phyloP scores from a whole-genome alignment of 2,113 vertebrate species.

The Aegypius monachus region DNA sequence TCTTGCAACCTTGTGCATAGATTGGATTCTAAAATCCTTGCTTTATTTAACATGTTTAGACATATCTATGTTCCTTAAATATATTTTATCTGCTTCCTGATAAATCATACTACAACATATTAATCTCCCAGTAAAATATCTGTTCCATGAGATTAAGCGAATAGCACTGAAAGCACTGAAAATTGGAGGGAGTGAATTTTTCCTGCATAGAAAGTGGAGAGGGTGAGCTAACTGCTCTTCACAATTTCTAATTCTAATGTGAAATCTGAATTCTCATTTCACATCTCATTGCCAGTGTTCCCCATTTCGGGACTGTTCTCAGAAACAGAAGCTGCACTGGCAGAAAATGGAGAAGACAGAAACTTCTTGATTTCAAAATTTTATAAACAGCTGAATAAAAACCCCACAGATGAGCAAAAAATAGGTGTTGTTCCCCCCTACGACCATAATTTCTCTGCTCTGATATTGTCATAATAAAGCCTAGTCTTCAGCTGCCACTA shows the following conservation, averaged over 20 bases:
- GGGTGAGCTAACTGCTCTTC: neutral
- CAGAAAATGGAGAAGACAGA: neutral
- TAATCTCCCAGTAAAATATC: neutral
- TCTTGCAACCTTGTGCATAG: neutral
- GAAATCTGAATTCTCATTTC: constrained; percentile 8
- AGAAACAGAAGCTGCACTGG: neutral
- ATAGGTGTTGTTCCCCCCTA: neutral
- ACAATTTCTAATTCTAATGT: neutral
- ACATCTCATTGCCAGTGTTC: constrained; percentile 6
- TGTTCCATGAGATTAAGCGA: neutral
- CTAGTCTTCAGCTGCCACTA: neutral
- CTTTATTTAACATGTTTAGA: constrained; percentile 11
- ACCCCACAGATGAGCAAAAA: neutral
- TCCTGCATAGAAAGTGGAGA: neutral
- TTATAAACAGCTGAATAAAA: neutral
- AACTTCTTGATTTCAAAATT: neutral
- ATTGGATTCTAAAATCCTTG: neutral
- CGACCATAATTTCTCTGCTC: neutral
- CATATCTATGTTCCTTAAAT: neutral
- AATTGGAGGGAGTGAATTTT: neutral
- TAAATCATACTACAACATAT: neutral
- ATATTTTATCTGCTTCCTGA: constrained; percentile 6
- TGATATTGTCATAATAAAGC: neutral
- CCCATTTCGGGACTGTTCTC: neutral
- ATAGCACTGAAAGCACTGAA: neutral